These are phyloP conservation scores for Bombycilla garrulus DNA, from an alignment of 2,113 vertebrate species.

Conservation along the genomic window DNA sequence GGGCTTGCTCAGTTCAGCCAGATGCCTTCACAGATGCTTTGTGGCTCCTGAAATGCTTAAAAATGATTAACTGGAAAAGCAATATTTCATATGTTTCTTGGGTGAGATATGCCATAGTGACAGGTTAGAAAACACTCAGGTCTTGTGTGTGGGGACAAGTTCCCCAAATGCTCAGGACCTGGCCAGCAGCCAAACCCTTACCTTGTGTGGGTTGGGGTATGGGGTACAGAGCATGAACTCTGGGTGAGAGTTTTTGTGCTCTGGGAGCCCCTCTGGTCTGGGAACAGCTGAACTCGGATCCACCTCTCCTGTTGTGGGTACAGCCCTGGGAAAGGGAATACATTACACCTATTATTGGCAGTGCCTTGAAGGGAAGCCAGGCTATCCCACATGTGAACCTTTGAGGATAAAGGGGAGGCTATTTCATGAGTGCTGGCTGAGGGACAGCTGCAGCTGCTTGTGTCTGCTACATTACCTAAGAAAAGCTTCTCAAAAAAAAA, in stretches of 20 bases:
- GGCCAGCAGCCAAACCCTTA: too few relatives aligned
- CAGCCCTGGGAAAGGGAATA: background rate
- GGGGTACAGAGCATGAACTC: background rate
- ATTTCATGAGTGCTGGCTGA: background rate
- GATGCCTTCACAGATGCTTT: background rate
- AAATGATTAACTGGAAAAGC: background rate
- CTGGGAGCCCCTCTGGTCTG: background rate
- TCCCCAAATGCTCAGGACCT: background rate
- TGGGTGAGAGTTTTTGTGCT: background rate
- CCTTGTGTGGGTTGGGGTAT: rapidly evolving
- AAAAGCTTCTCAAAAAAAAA: background rate
- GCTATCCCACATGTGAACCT: background rate
- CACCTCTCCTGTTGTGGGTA: background rate
- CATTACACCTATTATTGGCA: background rate
- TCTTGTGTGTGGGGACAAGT: background rate
- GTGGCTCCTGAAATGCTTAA: background rate
- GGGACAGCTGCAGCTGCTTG: background rate
- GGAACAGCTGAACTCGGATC: background rate
- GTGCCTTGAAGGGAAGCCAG: background rate
- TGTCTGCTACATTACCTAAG: background rate
- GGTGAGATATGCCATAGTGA: background rate
- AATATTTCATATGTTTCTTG: background rate
- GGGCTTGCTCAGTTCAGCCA: background rate
- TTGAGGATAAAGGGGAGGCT: background rate
- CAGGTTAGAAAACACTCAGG: background rate